Evolutionary conservation across 2,888 invertebrate genomes (phyloP).

Genomic region (Caenorhabditis drosophilae): DNA sequence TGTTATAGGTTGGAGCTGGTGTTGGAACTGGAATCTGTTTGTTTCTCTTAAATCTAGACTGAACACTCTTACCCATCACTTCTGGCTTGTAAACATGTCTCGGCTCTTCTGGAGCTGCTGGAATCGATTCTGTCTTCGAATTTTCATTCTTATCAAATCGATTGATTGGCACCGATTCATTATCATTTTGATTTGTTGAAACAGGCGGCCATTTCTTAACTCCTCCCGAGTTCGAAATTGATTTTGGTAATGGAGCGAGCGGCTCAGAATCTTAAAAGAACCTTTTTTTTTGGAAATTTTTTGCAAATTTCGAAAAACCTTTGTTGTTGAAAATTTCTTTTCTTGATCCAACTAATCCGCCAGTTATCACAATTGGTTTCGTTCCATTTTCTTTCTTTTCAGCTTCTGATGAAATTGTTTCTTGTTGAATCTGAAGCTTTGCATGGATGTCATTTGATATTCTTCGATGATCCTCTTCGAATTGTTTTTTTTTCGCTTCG

Average conservation of each 20-base stretch:
- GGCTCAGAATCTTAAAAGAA: slow-evolving; percentile 14
- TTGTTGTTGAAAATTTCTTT: slow-evolving; percentile 26
- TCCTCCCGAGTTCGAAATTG: slow-evolving; percentile 11
- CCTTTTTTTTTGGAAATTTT: not conserved
- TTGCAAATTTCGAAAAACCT: not conserved
- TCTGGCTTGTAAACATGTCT: slow-evolving; percentile 12
- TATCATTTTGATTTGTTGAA: slow-evolving; percentile 5
- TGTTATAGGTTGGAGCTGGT: slow-evolving; percentile 7
- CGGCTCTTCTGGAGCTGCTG: slow-evolving; percentile 9
- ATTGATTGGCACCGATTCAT: not conserved
- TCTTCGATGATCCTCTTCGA: slow-evolving; percentile 26
- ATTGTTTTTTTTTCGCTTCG: slow-evolving; percentile 20
- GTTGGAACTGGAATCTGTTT: not conserved
- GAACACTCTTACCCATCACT: slow-evolving; percentile 13
- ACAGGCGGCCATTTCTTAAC: slow-evolving; percentile 38
- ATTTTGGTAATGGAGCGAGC: slow-evolving; percentile 14
- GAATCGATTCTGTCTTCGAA: not conserved
- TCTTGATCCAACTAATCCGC: slow-evolving; percentile 26
- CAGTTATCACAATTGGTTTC: slow-evolving; percentile 8
- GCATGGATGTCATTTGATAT: slow-evolving; percentile 21
- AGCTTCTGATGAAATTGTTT: no score
- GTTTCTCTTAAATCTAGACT: not conserved
- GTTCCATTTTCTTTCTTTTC: no score
- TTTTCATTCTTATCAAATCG: slow-evolving; percentile 2
- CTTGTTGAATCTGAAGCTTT: slow-evolving; percentile 28